Base-by-base conservation (phyloP, 2,888 invertebrate genomes). In the Carterocephalus palaemon region DNA sequence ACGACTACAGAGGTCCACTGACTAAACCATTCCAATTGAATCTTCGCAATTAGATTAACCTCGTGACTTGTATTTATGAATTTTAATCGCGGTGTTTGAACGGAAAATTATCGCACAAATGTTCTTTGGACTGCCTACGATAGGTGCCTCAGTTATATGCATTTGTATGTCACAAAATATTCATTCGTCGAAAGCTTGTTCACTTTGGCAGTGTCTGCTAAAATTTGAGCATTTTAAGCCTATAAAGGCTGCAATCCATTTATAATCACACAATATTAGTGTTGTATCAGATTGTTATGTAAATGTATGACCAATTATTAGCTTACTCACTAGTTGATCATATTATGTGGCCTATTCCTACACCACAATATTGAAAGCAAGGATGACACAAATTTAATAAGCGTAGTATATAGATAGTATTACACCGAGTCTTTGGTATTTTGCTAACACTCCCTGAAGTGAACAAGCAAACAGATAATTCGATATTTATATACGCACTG, bases 1-100 rank as follows among this genome's bases (percentile, higher is more conserved):
- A 59, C 57, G 57, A 60, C 53, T 62, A 53, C 40, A 50, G 46
- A 60, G 50, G 54, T 60, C 59, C 61, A 62, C 52, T 60, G 60
- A 65, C 68, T 70, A 65, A 54, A 75, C 72, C 81, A 82, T 81
- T 82, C 81, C 82, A 80, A 70, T 70, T 56, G 62, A 65, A 70
- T 62, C 59, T 57, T 55, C 54, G 60, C 62, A 51, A 56, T 50
- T 51, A 47, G 46, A 54, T 51, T 52, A 45, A 60, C 49, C 49
- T 57, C 59, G 60, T 56, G 50, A 58, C 41, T 41, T 26, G 37
- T 31, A 31, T 36, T 36, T 43, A 43, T 26, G 20, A 22, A 26
- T 13, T 43, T 36, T 45, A 24, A 45, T 24, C 37, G 37, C 20
- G 24, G 43, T 43, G 16, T 34, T 36, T 10, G n/a, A 31, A 34